Base-by-base conservation (phyloP, 2,797 vertebrate species). In the Acanthurus lineatus region DNA sequence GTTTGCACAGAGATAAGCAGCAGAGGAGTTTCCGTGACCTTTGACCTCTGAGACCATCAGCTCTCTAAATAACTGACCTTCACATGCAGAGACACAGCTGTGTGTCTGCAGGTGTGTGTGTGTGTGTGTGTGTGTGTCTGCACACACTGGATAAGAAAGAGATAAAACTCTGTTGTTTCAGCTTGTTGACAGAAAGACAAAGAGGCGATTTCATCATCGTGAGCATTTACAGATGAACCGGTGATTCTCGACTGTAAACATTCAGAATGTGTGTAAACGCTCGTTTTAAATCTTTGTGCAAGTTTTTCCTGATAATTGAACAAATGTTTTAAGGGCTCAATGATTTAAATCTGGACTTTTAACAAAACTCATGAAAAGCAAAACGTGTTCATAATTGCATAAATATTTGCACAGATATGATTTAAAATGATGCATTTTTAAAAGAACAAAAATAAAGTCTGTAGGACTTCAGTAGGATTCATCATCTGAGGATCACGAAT, bases 11-110 rank as follows among this genome's bases (percentile, higher is more conserved):
- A 79, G 82, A 87, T 77, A 85, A 75, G 60, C 78, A 17, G 32
- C 73, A 3, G 42, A 20, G 20, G 14, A 1, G 38, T 1, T 48
- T 59, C 58, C 4, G 20, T 69, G 65, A 56, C 40, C 12, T 0
- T 62, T 53, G 86, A 84, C 69, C 83, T 69, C 79, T 61, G 0
- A 1, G 64, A 65, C 85, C 28, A 11, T 3, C 59, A 32, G n/a
- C 56, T 61, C 65, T 71, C 19, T 45, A 81, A 85, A 87, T 81
- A 88, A 73, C 47, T 51, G 64, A 86, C 66, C 65, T 64, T 42
- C 58, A 69, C 12, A 0, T 4, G 6, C 11, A 12, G 22, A 45
- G 70, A 7, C 32, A 35, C 58, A 61, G 54, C 63, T 65, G 49
- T 60, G 64, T 47, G 52, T 69, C 59, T 75, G 53, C 42, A 60